Evolutionary conservation across 2,113 vertebrate genomes (phyloP).

Genomic region (Sphaerodactylus townsendi): DNA sequence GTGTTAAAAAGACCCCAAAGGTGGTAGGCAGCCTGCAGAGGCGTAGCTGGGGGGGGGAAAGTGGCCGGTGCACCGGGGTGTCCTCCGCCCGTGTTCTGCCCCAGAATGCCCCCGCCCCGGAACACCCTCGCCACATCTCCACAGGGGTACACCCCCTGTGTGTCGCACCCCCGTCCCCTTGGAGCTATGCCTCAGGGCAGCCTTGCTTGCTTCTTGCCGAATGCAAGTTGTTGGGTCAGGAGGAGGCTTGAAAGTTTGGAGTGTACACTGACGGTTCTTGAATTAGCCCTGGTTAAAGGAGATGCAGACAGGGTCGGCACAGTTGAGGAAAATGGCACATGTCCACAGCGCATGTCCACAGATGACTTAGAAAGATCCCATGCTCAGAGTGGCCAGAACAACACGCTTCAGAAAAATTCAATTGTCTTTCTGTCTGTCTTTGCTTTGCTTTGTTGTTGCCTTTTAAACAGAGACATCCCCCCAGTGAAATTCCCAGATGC

Average conservation of each 20-base stretch:
- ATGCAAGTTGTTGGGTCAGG: not conserved
- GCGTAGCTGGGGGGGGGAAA: too few species aligned
- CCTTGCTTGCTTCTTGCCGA: too few species aligned
- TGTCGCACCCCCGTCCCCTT: too few species aligned
- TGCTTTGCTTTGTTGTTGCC: not conserved
- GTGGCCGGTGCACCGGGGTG: too few species aligned
- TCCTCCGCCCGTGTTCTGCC: too few species aligned
- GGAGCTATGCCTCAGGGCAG: too few species aligned
- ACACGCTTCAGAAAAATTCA: not conserved
- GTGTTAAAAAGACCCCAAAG: not conserved
- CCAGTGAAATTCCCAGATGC: too few species aligned
- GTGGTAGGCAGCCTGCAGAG: too few species aligned
- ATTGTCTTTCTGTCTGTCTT: not conserved
- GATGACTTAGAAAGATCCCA: not conserved
- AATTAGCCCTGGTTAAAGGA: slow-evolving; percentile 23
- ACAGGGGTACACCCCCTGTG: too few species aligned
- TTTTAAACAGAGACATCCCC: not conserved
- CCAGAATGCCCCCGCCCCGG: too few species aligned
- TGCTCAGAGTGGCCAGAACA: not conserved
- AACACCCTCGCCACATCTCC: too few species aligned
- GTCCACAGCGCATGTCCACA: not conserved
- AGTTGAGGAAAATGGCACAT: not conserved
- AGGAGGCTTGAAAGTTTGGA: not conserved
- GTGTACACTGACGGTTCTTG: slow-evolving; percentile 4
- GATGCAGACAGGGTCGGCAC: not conserved